Evolutionary conservation across 2,797 vertebrate genomes (phyloP).

Genomic region (Crax fasciolata): DNA sequence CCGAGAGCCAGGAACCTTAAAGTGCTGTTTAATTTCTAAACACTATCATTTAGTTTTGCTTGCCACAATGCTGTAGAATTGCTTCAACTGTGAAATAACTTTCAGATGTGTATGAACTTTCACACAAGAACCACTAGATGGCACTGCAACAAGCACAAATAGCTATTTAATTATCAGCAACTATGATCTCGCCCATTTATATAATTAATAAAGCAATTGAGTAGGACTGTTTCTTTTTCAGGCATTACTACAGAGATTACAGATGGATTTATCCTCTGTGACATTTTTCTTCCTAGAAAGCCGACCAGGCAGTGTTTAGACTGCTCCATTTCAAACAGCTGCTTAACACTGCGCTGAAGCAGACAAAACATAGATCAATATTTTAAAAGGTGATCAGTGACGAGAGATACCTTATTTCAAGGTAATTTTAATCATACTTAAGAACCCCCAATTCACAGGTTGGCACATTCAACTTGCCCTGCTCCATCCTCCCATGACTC

Average conservation of each 20-base stretch:
- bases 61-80: slow-evolving; percentile 29
- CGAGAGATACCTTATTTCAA: slow-evolving; percentile 22
- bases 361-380: slow-evolving; percentile 58
- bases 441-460: background rate
- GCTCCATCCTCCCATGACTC: background rate
- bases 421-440: slow-evolving; percentile 41
- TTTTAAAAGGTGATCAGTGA: background rate
- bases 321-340: slow-evolving; percentile 34
- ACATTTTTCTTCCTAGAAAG: background rate
- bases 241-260: slow-evolving; percentile 22
- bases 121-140: slow-evolving; percentile 48
- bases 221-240: background rate
- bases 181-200: background rate
- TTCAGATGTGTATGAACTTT: background rate
- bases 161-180: background rate
- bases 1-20: background rate
- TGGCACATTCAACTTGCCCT: background rate
- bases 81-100: background rate
- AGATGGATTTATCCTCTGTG: slow-evolving; percentile 13
- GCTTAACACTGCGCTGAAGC: background rate
- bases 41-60: background rate
- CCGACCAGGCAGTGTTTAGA: slow-evolving; percentile 19
- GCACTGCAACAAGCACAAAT: background rate
- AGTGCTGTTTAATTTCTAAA: background rate
- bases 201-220: slow-evolving; percentile 33